Conservation (phyloP, 2,888 invertebrate genomes). For the Patella pellucida region DNA sequence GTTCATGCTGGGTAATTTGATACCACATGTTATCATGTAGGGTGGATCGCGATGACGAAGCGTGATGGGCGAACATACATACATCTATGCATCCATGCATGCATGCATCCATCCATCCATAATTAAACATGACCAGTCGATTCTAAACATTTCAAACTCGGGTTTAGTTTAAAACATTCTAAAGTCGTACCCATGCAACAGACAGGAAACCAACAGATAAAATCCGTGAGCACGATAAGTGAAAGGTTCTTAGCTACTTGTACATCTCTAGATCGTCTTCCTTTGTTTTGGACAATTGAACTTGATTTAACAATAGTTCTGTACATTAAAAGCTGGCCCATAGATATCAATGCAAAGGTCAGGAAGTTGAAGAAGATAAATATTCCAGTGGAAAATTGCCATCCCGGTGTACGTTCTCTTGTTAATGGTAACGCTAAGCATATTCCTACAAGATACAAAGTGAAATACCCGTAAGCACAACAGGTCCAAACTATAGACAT, state of each 20-base stretch:
- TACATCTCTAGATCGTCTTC: constrained; percentile 42
- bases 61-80: too few relatives aligned
- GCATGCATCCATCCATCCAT: too few relatives aligned
- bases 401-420: constrained; percentile 61
- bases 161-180: background rate
- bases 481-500: too few relatives aligned
- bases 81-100: too few relatives aligned
- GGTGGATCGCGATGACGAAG: too few relatives aligned
- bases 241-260: constrained; percentile 60
- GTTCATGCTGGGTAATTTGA: too few relatives aligned
- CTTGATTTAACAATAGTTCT: constrained; percentile 33
- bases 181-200: constrained; percentile 27
- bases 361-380: constrained; percentile 63
- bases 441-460: constrained; percentile 44
- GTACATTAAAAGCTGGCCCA: constrained; percentile 65
- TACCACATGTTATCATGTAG: too few relatives aligned
- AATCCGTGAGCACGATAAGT: constrained; percentile 58
- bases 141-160: too few relatives aligned
- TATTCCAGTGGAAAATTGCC: constrained; percentile 66
- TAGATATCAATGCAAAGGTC: constrained; percentile 60
- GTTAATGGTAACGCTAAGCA: constrained; percentile 68
- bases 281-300: constrained; percentile 13
- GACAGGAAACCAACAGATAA: constrained; percentile 62
- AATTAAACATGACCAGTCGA: too few relatives aligned
- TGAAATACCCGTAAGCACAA: too few relatives aligned